Evolutionary conservation across 2,113 vertebrate genomes (phyloP).

Genomic region (Upupa epops): DNA sequence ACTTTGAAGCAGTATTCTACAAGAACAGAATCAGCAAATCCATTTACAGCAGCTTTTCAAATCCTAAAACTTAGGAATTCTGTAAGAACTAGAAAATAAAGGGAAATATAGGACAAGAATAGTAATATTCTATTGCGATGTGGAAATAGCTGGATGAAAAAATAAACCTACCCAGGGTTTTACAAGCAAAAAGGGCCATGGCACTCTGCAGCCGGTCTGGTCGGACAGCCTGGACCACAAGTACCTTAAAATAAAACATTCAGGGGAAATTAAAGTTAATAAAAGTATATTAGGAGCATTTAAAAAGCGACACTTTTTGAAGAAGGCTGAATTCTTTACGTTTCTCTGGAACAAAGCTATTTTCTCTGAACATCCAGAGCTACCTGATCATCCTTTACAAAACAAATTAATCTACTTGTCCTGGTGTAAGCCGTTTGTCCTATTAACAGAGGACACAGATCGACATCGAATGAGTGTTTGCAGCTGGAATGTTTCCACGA

Average conservation of each 20-base stretch:
- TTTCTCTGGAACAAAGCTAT: not conserved
- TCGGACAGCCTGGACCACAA: constrained; percentile 90
- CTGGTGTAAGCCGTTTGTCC: not conserved
- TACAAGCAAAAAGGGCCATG: constrained; percentile 88
- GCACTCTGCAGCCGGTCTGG: constrained; percentile 92
- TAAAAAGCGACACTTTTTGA: not conserved
- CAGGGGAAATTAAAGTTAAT: not conserved
- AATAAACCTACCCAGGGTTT: constrained; percentile 83
- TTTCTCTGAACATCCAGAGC: not conserved
- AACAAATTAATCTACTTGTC: not conserved
- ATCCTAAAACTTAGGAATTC: not conserved
- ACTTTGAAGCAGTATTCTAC: not conserved
- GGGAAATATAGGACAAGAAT: not conserved
- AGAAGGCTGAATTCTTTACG: not conserved
- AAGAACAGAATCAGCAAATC: not conserved
- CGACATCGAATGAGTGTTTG: not conserved
- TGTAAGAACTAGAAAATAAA: not conserved
- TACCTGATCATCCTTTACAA: not conserved
- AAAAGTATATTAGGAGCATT: not conserved
- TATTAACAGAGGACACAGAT: not conserved
- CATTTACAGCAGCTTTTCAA: not conserved
- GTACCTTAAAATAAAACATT: constrained; percentile 76
- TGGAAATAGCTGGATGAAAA: not conserved
- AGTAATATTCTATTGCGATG: not conserved
- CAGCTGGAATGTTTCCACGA: not conserved